These are phyloP conservation scores for Patiria pectinifera DNA, from an alignment of 53 echinoderm and acorn worm species.

Conservation along the genomic window DNA sequence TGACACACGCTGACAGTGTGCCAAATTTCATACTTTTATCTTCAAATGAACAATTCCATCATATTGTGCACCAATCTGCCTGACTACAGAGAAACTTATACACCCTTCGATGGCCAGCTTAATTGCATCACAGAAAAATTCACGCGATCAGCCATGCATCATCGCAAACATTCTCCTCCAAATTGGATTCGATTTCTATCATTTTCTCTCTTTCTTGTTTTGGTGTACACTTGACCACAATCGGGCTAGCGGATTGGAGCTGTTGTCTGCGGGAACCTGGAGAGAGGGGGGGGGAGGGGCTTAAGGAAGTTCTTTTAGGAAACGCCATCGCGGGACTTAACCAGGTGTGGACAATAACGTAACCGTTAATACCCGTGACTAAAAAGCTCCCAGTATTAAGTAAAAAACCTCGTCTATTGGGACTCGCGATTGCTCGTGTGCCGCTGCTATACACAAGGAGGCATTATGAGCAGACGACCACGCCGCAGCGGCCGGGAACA, in stretches of 20 bases:
- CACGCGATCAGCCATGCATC: not conserved
- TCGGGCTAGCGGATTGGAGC: not conserved
- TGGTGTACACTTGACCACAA: not conserved
- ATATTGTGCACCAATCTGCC: too few species aligned
- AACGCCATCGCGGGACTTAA: conserved; percentile 5
- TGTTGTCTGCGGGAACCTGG: not conserved
- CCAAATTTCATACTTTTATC: too few species aligned
- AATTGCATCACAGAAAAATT: not conserved
- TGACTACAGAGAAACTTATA: not conserved
- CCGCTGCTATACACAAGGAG: not conserved
- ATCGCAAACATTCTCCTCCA: not conserved
- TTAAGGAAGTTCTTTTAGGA: not conserved
- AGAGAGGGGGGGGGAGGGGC: not conserved
- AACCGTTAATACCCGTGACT: conserved; percentile 55
- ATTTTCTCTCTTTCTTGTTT: conserved; percentile 2
- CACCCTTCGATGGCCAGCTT: not conserved
- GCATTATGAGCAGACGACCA: not conserved
- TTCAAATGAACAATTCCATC: too few species aligned
- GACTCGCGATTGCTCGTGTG: not conserved
- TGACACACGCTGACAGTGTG: too few species aligned
- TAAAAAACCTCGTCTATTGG: not conserved
- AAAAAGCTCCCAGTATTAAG: not conserved
- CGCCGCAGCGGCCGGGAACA: not conserved
- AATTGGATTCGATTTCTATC: not conserved
- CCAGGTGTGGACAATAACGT: conserved; percentile 53